Evolutionary conservation across 2,888 invertebrate species (phyloP), one percentile per base, ranked within the genome.

Genomic region (Ryuthela nishihirai): DNA sequence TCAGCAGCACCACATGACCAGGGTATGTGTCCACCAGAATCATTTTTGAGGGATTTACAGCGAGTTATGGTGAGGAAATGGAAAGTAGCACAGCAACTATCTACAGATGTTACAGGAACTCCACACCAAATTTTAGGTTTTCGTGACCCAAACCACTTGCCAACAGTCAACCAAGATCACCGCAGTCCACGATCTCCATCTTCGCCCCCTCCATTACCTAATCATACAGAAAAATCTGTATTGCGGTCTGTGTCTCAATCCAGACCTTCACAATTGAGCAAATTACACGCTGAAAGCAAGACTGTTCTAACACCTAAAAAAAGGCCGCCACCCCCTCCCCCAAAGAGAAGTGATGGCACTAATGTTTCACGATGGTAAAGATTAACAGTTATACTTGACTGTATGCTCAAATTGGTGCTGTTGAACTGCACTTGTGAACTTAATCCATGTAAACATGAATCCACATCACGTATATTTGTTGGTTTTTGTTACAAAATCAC

Each of bases 41-140:
- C 88, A 54, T 92, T 93, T 71, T 77, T 93, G 41, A 86, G 87
- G 71, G 92, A 93, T 73, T 77, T 93, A 42, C 92, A 93, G 71
- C 80, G 91, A 46, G 92, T 93, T 0, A 92, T 93, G 88, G 81
- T 88, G 65, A 91, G 91, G 71, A 93, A 93, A 70, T 75, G 75
- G 76, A 88, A 90, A 70, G 90, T 92, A 0, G 91, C 92, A 2
- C 91, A 93, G 70, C 92, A 92, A 72, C 90, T 92, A 71, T 88
- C 90, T 73, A 76, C 85, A 23, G 91, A 92, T 72, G 84, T 85
- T 10, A 83, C 85, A 12, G 88, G 88, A 1, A 88, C 88, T 36
- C 91, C 91, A 0, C 91, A 92, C 70, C 90, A 92, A 72, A 91
- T 93, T 2, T 80, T 93, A 4, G 92, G 92, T 1, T 92, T 93